Evolutionary conservation across 2,888 invertebrate genomes (phyloP).

Genomic region (Sabatieria punctata): DNA sequence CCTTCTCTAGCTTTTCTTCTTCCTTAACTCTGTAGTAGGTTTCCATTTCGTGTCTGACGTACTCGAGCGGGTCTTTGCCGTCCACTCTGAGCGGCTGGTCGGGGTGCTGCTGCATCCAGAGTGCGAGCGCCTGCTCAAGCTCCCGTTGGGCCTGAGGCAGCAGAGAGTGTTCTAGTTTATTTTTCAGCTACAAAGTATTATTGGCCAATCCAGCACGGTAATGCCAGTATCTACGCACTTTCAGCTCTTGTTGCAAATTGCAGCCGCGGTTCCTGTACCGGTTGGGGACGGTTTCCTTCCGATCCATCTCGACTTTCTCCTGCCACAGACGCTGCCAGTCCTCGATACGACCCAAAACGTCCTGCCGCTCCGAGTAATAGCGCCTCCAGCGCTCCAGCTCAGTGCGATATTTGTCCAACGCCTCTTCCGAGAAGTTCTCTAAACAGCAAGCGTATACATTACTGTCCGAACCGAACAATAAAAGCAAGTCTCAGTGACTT

Average conservation of each 20-base stretch:
- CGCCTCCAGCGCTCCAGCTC: not conserved
- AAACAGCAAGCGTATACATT: not conserved
- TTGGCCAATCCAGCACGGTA: too few relatives aligned
- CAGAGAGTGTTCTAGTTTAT: not conserved
- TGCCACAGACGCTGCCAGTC: not conserved
- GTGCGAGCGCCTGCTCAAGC: not conserved
- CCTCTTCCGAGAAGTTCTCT: not conserved
- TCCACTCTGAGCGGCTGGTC: not conserved
- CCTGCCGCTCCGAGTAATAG: not conserved
- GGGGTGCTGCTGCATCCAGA: not conserved
- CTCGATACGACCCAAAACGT: not conserved
- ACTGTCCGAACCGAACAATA: too few relatives aligned
- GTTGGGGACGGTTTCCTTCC: not conserved
- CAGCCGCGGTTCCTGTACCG: conserved; percentile 1
- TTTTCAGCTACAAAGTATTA: not conserved
- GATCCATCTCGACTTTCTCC: not conserved
- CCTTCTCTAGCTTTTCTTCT: too few relatives aligned
- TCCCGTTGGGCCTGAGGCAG: not conserved
- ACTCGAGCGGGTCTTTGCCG: not conserved
- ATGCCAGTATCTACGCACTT: not conserved
- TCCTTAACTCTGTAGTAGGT: too few relatives aligned
- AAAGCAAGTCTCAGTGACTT: too few relatives aligned
- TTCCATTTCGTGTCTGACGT: too few relatives aligned
- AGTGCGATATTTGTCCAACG: not conserved
- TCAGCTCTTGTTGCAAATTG: not conserved